These are phyloP conservation scores for Anseranas semipalmata DNA, from an alignment of 2,113 vertebrate species.

Conservation along the genomic window DNA sequence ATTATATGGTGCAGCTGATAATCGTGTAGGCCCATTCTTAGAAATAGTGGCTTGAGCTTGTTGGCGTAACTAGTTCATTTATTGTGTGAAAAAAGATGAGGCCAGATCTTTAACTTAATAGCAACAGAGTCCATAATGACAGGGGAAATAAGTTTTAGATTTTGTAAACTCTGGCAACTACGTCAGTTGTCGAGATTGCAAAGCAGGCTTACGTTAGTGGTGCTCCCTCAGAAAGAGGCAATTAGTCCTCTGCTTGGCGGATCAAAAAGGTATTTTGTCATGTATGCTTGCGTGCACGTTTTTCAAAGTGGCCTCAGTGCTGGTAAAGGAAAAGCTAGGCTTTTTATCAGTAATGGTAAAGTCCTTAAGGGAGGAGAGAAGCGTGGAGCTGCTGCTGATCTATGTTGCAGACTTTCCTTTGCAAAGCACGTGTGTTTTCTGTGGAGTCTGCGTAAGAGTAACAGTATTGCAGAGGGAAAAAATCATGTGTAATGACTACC, in stretches of 20 bases:
- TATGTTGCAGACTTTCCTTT: neutral
- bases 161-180: neutral
- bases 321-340: neutral
- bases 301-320: neutral
- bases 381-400: neutral
- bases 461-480: neutral
- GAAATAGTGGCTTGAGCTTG: neutral
- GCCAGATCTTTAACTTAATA: neutral
- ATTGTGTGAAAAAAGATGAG: neutral
- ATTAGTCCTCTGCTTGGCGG: neutral
- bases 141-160: neutral
- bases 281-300: fast-evolving
- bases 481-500: neutral
- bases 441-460: neutral
- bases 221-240: neutral
- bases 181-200: neutral
- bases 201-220: neutral
- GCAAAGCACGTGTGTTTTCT: neutral
- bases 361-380: neutral
- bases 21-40: neutral
- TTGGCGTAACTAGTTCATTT: neutral
- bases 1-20: neutral
- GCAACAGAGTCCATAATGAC: fast-evolving
- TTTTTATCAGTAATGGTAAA: neutral
- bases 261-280: neutral